Evolutionary conservation across 64 coral and sea anemone genomes (phyloP).

Genomic region (Porites lutea): DNA sequence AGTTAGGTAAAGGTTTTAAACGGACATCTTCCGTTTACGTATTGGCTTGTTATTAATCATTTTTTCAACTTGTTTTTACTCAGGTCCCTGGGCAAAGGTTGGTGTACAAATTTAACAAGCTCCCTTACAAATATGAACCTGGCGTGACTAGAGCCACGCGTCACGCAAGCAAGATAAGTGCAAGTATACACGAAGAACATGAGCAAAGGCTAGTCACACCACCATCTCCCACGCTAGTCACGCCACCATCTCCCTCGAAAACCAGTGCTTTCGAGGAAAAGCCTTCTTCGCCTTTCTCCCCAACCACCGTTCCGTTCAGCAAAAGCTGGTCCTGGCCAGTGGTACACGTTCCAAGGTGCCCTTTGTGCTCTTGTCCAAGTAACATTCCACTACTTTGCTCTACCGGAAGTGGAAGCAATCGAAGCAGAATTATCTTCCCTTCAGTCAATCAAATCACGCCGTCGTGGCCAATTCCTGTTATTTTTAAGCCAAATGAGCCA

Average conservation of each 20-base stretch:
- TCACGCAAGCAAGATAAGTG: neutral
- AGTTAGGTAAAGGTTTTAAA: too few species aligned
- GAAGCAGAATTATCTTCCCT: constrained; percentile 24
- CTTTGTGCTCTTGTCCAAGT: neutral
- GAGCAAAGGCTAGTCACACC: neutral
- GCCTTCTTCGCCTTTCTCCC: neutral
- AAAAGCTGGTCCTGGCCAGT: constrained; percentile 28
- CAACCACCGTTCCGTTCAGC: neutral
- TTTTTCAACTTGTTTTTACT: neutral
- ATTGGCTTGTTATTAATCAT: neutral
- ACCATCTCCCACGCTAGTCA: neutral
- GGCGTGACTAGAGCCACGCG: neutral
- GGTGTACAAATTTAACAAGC: constrained; percentile 96
- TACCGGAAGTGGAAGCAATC: neutral
- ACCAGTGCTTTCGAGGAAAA: neutral
- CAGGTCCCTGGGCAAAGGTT: constrained; percentile 93
- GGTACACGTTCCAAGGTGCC: neutral
- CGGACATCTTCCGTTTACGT: too few species aligned
- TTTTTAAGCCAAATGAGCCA: constrained; percentile 7
- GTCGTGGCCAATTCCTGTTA: neutral
- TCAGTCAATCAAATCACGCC: neutral
- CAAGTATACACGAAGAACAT: neutral
- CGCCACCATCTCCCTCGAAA: neutral
- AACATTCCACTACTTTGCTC: neutral
- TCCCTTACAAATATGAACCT: constrained; percentile 86